Conservation (phyloP, 2,113 vertebrate genomes). For the Bubalus kerabau region DNA sequence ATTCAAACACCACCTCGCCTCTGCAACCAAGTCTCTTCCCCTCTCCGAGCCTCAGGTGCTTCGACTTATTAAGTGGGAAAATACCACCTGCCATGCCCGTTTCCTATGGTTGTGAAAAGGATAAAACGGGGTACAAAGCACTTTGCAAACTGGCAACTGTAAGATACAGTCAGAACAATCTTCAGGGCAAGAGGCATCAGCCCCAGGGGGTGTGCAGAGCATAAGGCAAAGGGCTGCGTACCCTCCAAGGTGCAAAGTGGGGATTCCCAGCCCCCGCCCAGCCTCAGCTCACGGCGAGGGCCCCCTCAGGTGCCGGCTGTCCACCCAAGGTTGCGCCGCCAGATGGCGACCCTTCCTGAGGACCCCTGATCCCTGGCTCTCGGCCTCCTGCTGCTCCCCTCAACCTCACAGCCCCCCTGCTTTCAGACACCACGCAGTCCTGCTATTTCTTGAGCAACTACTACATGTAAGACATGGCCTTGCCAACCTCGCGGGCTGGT, state of each 20-base stretch:
- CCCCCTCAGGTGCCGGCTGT: neutral
- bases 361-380: neutral
- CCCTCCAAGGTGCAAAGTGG: neutral
- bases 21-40: neutral
- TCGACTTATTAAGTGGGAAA: neutral
- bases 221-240: fast-evolving
- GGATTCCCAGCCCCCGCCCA: neutral
- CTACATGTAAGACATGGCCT: neutral
- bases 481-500: neutral
- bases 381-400: neutral
- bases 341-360: neutral
- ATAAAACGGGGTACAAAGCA: neutral
- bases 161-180: too few species aligned
- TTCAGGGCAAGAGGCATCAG: neutral
- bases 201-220: neutral
- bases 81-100: neutral
- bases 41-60: neutral
- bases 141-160: neutral
- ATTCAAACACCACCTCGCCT: neutral
- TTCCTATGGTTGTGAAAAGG: neutral
- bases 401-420: neutral
- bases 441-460: neutral
- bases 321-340: neutral
- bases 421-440: neutral
- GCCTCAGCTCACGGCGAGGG: neutral